A percentile compares a stretch with the other conserved stretches of the same genome.
These are phyloP conservation scores for Eonycteris spelaea DNA, from an alignment of 2,113 vertebrate genomes.

Conservation along the genomic window DNA sequence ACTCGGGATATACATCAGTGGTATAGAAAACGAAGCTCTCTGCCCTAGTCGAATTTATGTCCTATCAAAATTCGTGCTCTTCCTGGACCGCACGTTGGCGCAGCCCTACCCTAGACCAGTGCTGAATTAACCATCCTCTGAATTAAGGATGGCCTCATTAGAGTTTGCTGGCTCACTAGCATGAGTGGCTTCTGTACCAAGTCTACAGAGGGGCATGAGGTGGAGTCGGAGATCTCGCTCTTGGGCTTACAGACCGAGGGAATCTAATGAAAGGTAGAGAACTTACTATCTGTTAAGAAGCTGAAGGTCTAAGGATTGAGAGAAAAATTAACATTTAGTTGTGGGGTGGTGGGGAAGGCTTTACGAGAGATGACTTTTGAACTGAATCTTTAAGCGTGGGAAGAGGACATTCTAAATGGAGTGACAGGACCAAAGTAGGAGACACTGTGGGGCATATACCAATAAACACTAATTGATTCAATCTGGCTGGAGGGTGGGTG, in stretches of 20 bases:
- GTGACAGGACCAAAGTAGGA: not conserved
- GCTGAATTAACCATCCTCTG: too few species aligned
- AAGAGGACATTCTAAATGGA: not conserved
- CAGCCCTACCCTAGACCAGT: not conserved
- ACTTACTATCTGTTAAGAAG: not conserved
- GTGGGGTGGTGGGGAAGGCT: not conserved
- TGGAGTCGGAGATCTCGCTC: not conserved
- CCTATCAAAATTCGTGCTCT: not conserved
- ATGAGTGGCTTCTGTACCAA: not conserved
- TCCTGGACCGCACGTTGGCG: not conserved
- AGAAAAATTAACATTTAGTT: not conserved
- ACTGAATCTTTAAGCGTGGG: not conserved
- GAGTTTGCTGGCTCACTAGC: too few species aligned
- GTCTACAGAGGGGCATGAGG: not conserved
- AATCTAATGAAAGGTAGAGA: not conserved
- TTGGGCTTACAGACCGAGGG: not conserved
- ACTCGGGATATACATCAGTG: not conserved
- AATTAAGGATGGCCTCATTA: too few species aligned
- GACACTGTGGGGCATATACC: not conserved
- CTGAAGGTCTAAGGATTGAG: not conserved
- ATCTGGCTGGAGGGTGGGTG: not conserved
- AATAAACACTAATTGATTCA: not conserved
- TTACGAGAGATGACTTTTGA: not conserved
- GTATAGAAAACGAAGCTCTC: not conserved
- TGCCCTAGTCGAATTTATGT: not conserved